Percentiles rank a stretch among this genome's conserved stretches.
Conservation (phyloP, 30 jellyfish, hydroid and myxozoan genomes). For the Pelagia noctiluca region DNA sequence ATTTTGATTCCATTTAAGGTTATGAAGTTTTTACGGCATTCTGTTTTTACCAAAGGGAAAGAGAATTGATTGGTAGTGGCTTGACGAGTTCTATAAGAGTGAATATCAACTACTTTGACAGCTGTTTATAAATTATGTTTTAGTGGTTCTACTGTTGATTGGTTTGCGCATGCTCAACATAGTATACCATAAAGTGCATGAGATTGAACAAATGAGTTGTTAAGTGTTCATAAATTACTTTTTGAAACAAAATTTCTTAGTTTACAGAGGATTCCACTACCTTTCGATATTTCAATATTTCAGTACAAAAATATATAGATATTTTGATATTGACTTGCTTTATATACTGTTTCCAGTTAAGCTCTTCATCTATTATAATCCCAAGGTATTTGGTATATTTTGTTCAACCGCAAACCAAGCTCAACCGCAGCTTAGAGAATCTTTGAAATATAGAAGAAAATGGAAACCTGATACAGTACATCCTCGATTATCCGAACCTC, state of each 20-base stretch:
- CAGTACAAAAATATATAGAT: no score
- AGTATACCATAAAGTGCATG: constrained; percentile 29
- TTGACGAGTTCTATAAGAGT: no score
- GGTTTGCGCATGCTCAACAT: constrained; percentile 49
- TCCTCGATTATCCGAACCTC: no score
- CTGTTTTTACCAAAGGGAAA: no score
- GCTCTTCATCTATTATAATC: constrained; percentile 20
- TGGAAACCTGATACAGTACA: no score
- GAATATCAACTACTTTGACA: constrained; percentile 32
- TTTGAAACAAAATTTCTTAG: constrained; percentile 5
- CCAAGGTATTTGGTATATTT: constrained; percentile 50
- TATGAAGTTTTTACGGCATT: no score
- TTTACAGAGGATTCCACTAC: constrained; percentile 23
- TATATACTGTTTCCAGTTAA: constrained; percentile 35
- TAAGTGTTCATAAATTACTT: neutral
- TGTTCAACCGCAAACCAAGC: no score
- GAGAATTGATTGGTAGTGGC: no score
- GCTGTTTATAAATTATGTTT: constrained; percentile 40
- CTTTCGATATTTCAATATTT: constrained; percentile 43
- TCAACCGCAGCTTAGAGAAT: no score
- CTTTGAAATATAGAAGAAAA: no score
- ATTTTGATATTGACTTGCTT: constrained; percentile 34
- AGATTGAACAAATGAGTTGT: constrained; percentile 43
- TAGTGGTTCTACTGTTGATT: constrained; percentile 31
- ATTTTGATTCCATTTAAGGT: no score